Base-by-base conservation (phyloP, 2,888 invertebrate genomes). In the Phaonia tiefii region DNA sequence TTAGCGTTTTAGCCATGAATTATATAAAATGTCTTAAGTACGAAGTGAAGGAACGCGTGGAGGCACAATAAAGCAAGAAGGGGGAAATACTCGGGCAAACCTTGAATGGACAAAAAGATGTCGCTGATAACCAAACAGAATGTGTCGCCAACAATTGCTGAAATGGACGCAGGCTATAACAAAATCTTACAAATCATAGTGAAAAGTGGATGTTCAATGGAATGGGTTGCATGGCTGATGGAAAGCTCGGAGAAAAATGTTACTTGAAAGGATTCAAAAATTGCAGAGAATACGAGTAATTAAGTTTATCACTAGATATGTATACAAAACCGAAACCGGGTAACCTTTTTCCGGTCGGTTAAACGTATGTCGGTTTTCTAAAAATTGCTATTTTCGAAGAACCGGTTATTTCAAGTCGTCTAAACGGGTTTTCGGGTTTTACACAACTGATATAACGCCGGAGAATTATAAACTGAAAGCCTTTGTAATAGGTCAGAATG, bases 121-220 rank as follows among this genome's bases (percentile, higher is more conserved):
- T 70, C 72, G 82, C 74, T 70, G 82, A 81, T 79, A 80, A 75
- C 73, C 17, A 63, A 76, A 79, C 82, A 83, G 83, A 84, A 84
- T 84, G 83, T 84, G 85, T 85, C 83, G 84, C 84, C 82, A 84
- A 76, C 84, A 85, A 84, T 83, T 84, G 80, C 71, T 80, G 20
- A 74, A 84, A 73, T 71, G 69, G 71, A 56, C 5, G 42, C 46
- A 63, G n/a, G 25, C 7, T 56, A 26, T 17, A 20, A 46, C 31
- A 69, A 72, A 77, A 78, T 76, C 31, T 31, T 77, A 76, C 76
- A 80, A 80, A 79, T 76, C 77, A 78, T 74, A 58, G 63, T 26
- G 60, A 37, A 70, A 71, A 54, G 3, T n/a, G n/a, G n/a, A n/a
- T 31, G 31, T 8, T 31, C 31, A n/a, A n/a, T n/a, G 31, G 8